These are phyloP conservation scores for Hapalemur alaotrensis DNA, from an alignment of 2,797 vertebrate genomes.

Conservation along the genomic window DNA sequence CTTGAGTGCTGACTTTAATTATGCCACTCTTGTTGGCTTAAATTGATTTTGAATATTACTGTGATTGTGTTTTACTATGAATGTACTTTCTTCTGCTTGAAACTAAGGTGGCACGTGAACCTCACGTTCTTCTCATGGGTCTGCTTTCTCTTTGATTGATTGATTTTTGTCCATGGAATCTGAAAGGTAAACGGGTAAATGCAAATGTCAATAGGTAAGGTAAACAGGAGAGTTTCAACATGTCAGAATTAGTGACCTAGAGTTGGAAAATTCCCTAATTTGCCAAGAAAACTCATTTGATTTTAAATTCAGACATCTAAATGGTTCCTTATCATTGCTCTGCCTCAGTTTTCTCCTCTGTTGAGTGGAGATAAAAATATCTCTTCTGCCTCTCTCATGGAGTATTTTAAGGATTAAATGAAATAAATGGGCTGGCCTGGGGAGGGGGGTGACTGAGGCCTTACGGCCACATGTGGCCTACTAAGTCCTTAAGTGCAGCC, in stretches of 20 bases:
- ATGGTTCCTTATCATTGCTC: background rate
- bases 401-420: background rate
- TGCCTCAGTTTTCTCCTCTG: background rate
- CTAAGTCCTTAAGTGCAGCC: too few species aligned
- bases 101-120: background rate
- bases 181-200: conserved; percentile 16
- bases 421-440: background rate
- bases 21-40: conserved; percentile 56
- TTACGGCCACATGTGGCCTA: too few species aligned
- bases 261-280: background rate
- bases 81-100: conserved; percentile 48
- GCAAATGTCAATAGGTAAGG: background rate
- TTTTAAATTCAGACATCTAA: background rate
- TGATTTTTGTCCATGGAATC: background rate
- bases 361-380: background rate
- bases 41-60: conserved; percentile 58
- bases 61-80: conserved; percentile 37
- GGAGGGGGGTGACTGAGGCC: too few species aligned
- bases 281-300: background rate
- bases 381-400: background rate
- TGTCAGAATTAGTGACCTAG: background rate
- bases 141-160: conserved; percentile 4
- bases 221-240: background rate
- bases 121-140: background rate
- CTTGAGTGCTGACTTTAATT: conserved; percentile 67